These are phyloP conservation scores for Cyclophora punctaria DNA, from an alignment of 2,888 invertebrate genomes.

Conservation along the genomic window DNA sequence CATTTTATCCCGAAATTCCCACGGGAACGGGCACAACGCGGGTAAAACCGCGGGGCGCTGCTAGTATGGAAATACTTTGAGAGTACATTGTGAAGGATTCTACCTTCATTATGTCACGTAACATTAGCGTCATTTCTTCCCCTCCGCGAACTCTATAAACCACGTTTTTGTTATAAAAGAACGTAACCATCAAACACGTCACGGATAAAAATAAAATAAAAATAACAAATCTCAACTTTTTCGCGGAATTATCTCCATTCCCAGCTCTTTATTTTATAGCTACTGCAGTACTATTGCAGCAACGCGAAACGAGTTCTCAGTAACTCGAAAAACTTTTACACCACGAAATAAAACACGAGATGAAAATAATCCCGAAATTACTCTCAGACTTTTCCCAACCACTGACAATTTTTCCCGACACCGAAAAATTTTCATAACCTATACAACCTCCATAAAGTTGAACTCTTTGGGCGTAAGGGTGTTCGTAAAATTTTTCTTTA, in stretches of 20 bases:
- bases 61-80: too few relatives aligned
- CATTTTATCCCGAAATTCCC: too few relatives aligned
- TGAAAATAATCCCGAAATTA: conserved; percentile 28
- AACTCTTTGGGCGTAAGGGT: conserved; percentile 34
- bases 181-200: background rate
- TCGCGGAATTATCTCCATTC: too few relatives aligned
- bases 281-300: conserved; percentile 7
- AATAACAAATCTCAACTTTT: too few relatives aligned
- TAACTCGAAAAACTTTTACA: conserved; percentile 18
- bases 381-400: conserved; percentile 20
- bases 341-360: conserved; percentile 20
- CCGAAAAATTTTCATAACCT: conserved; percentile 37
- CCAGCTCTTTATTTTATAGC: background rate
- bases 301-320: conserved; percentile 13
- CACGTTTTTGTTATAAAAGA: too few relatives aligned
- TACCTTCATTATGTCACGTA: too few relatives aligned
- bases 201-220: background rate
- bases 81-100: too few relatives aligned
- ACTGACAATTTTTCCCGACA: conserved; percentile 29
- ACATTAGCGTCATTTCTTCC: too few relatives aligned
- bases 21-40: too few relatives aligned
- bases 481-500: conserved; percentile 41
- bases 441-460: conserved; percentile 37
- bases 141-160: too few relatives aligned
- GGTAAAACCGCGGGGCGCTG: too few relatives aligned